Evolutionary conservation across 2,797 vertebrate genomes (phyloP).

Genomic region (Steatocranus sp.): DNA sequence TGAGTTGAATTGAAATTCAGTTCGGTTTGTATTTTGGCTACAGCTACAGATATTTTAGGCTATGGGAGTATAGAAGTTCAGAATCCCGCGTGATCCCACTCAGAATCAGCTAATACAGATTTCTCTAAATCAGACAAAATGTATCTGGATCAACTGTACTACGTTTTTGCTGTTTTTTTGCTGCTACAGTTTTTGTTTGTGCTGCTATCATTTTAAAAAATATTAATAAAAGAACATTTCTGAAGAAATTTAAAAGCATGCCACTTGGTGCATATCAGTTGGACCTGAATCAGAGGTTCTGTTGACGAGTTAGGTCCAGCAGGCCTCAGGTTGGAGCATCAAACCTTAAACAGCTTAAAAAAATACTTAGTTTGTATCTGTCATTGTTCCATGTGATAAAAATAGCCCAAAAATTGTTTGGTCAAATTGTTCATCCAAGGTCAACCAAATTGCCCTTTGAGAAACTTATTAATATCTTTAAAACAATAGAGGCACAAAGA

Average conservation of each 20-base stretch:
- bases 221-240: neutral
- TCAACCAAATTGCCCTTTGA: neutral
- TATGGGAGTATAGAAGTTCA: neutral
- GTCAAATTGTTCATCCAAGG: neutral
- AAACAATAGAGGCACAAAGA: neutral
- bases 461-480: neutral
- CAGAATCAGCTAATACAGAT: neutral
- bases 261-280: neutral
- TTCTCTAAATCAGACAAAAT: neutral
- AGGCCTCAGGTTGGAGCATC: neutral
- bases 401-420: neutral
- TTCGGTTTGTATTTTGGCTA: neutral
- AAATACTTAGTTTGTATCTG: neutral
- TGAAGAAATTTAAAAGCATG: neutral
- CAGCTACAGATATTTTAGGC: neutral
- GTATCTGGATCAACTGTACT: neutral
- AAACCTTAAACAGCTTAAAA: neutral
- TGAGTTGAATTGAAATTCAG: neutral
- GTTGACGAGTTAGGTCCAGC: neutral
- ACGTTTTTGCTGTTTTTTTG: accelerated
- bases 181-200: neutral
- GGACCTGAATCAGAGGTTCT: neutral
- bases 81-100: neutral
- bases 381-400: neutral
- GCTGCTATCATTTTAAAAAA: neutral